A percentile compares a stretch with the other conserved stretches of the same genome.
Conservation (phyloP, 2,797 vertebrate genomes). For the Falco biarmicus region DNA sequence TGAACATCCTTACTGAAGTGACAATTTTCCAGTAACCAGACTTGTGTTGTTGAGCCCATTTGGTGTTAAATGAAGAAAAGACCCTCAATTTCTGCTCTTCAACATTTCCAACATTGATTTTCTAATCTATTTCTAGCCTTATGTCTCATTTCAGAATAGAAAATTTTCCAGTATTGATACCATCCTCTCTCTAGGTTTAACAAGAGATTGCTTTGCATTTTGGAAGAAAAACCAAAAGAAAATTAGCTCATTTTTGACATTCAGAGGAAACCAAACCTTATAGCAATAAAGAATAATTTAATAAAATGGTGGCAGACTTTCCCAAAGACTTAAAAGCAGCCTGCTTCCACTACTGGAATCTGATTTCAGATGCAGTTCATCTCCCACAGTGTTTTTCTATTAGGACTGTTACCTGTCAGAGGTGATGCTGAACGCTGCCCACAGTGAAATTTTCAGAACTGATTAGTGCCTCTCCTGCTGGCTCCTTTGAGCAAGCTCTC, state of each 20-base stretch:
- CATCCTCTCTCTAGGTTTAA: not conserved
- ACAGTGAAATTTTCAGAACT: not conserved
- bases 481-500: not conserved
- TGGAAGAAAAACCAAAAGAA: not conserved
- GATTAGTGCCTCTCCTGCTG: not conserved
- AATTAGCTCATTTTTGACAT: not conserved
- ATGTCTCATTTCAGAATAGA: conserved; percentile 16
- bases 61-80: not conserved
- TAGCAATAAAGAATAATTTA: not conserved
- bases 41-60: not conserved
- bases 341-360: not conserved
- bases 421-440: not conserved
- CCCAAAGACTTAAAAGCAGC: not conserved
- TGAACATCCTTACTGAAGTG: not conserved
- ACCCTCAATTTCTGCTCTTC: not conserved
- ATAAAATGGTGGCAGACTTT: not conserved
- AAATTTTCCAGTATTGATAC: conserved; percentile 1
- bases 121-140: conserved; percentile 17
- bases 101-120: conserved; percentile 45
- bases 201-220: conserved; percentile 13
- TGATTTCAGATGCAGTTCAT: not conserved
- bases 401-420: not conserved
- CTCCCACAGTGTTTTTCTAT: not conserved
- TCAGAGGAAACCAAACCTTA: not conserved
- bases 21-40: conserved; percentile 27